A percentile compares a stretch with the other conserved stretches of the same genome.
These are phyloP conservation scores for Rhinophrynus dorsalis DNA, from an alignment of 2,797 vertebrate genomes.

Conservation along the genomic window DNA sequence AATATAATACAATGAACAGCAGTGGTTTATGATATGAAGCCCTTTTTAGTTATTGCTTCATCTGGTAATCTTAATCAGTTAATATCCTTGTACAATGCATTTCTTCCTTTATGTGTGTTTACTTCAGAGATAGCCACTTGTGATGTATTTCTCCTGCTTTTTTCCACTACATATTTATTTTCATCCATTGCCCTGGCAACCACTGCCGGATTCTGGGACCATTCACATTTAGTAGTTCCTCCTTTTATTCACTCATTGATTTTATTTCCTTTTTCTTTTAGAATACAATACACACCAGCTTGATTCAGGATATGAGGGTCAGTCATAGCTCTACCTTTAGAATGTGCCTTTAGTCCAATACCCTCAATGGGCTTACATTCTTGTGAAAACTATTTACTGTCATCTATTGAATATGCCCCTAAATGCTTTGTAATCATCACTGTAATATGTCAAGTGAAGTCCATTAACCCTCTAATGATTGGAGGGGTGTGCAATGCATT, in stretches of 20 bases:
- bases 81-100: neutral
- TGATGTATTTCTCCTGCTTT: neutral
- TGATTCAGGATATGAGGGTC: neutral
- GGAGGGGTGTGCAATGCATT: too few relatives aligned
- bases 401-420: too few relatives aligned
- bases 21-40: neutral
- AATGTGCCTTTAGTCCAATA: too few relatives aligned
- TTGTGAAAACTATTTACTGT: too few relatives aligned
- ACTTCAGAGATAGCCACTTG: neutral
- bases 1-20: neutral
- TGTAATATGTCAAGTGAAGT: too few relatives aligned
- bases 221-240: neutral
- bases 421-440: too few relatives aligned
- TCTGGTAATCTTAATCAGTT: neutral
- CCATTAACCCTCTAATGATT: too few relatives aligned
- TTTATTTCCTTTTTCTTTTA: constrained; percentile 2
- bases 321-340: neutral
- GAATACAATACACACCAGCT: neutral
- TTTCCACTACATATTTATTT: constrained; percentile 21
- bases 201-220: neutral
- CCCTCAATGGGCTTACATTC: too few relatives aligned
- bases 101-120: constrained; percentile 9
- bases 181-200: constrained; percentile 35
- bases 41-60: neutral
- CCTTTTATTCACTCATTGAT: constrained; percentile 30